Base-by-base conservation (phyloP, 2,888 invertebrate species). In the Cantharis flavilabris region DNA sequence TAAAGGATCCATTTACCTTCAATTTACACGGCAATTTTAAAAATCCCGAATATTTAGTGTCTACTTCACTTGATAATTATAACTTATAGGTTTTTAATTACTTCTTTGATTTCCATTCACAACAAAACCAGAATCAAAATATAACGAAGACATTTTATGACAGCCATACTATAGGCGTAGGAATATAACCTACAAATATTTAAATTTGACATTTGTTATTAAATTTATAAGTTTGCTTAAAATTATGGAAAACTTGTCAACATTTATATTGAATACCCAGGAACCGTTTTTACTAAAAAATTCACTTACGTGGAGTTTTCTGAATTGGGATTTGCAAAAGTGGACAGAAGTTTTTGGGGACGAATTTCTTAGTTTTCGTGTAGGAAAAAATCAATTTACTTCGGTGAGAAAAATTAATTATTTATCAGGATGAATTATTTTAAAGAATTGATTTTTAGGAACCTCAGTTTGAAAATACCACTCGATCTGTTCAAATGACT, bases 381-480 rank as follows among this genome's bases (percentile, higher is more conserved):
- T 86, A 79, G 90, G 91, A 71, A 81, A 83, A 81, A 88, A 88
- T 82, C 78, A 81, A 69, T 83, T 80, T 79, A 88, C 89, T 69
- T 77, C 81, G 67, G 72, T 26, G 75, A 63, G 64, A 49, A 62
- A 13, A 71, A 33, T 14, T 16, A 80, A 90, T 89, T 86, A 83
- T 64, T 18, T 63, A 28, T 10, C 23, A 64, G n/a, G 5, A 14
- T 62, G 23, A 9, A 9, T 69, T 65, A 73, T 70, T 74, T 62
- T 73, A 49, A 72, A 76, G 62, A 78, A 49, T 20, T 20, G 62
- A 33, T 30, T 80, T 84, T 87, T 89, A 81, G 90, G 88, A 90
- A 80, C 95, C 96, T 0, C 94, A 94, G 84, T 97, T 96, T 96
- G 97, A 97, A 87, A 90, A 93, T 76, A 90, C 91, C 70, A 94